Base-by-base conservation (phyloP, 37 sponge, comb jelly and placozoan species). In the Cladorhizidae sp. region DNA sequence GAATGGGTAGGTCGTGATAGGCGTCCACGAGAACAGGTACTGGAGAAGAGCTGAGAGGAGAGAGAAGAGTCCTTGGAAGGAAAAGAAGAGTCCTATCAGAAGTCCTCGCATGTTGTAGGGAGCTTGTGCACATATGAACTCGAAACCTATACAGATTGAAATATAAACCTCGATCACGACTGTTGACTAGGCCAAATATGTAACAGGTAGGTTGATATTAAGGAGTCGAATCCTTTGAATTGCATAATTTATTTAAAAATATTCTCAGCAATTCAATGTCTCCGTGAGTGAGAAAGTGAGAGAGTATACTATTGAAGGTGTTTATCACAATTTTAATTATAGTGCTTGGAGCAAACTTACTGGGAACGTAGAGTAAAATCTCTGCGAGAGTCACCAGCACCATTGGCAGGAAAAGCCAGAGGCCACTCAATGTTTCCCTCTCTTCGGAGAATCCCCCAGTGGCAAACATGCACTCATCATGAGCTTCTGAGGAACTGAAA, bases 51-150 rank as follows among this genome's bases (percentile, higher is more conserved):
- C 33, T 0, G 80, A 65, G 23, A 80, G 40, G 15, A 79, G 75
- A 64, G 80, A 74, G 75, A 86, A 86, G 29, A 85, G 18, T 11
- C 82, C 86, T 56, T 74, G 81, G 51, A 80, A 25, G 2, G 77
- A 73, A 73, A 81, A 85, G 78, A 90, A 80, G 7, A 90, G 33
- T 22, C 90, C 86, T 35, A 84, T 85, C 33, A 85, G 70, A 3
- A 85, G 75, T 18, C 86, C 80, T 22, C 77, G 32, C 86, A 90
- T 85, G 80, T 77, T 69, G 56, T 80, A 65, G 22, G 86, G 86
- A 25, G 82, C n/a, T 35, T 85, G 79, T 15, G 81, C 90, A 76
- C 81, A 85, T 28, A 85, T 75, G 76, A 84, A 85, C 73, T 90
- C 90, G 71, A 81, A 85, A 31, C 75, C 90, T 90, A 52, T 39